phyloP scores from a whole-genome alignment of 1,140 invertebrate genomes.

The Drosophila oshimai region DNA sequence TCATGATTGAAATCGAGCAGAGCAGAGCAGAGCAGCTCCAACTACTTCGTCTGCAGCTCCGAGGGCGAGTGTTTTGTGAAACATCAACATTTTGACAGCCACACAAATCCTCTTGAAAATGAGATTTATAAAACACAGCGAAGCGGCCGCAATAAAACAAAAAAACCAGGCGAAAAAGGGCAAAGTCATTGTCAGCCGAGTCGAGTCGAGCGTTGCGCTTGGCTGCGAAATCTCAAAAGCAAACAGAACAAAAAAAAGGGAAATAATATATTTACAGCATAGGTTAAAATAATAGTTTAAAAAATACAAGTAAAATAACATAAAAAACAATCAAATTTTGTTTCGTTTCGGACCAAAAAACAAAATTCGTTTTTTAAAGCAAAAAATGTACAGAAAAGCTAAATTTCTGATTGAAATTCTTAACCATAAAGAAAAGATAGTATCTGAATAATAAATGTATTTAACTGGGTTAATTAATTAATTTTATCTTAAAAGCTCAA shows the following conservation, averaged over 20 bases:
- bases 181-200: constrained; percentile 70
- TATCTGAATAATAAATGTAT: no score
- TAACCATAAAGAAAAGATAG: no score
- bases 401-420: no score
- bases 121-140: constrained; percentile 77
- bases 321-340: no score
- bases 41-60: constrained; percentile 21
- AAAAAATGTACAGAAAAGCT: no score
- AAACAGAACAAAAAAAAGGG: constrained; percentile 61
- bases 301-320: neutral
- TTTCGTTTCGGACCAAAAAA: no score
- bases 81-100: constrained; percentile 81
- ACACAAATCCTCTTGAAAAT: constrained; percentile 80
- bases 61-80: constrained; percentile 74
- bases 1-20: constrained; percentile 78
- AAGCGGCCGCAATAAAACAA: constrained; percentile 28
- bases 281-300: neutral
- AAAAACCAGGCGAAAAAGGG: constrained; percentile 52
- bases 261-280: constrained; percentile 7
- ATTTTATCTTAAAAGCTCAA: no score
- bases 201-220: constrained; percentile 57
- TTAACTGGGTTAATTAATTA: no score
- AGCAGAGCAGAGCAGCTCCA: no score
- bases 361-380: no score
- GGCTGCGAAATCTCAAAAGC: constrained; percentile 70